A percentile compares a stretch with the other conserved stretches of the same genome.
Evolutionary conservation across 2,797 vertebrate species (phyloP).

Genomic region (Cynopterus sphinx): DNA sequence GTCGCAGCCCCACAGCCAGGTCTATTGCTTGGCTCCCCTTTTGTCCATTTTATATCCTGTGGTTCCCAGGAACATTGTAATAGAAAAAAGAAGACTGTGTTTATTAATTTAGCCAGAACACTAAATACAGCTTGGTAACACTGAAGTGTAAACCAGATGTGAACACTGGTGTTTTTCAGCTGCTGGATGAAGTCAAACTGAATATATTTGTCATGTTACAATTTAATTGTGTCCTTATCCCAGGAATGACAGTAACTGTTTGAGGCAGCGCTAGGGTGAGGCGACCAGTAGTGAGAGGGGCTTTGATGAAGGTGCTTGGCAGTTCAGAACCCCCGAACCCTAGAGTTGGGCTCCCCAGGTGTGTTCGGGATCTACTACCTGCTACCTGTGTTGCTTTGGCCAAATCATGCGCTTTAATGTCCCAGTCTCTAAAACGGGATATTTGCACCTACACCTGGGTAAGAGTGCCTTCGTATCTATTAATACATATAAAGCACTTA

Average conservation of each 20-base stretch:
- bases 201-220: neutral
- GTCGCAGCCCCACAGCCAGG: neutral
- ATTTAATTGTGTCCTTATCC: no score
- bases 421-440: neutral
- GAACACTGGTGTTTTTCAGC: neutral
- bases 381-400: neutral
- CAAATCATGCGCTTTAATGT: neutral
- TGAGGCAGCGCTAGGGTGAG: neutral
- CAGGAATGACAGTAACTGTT: neutral
- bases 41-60: neutral
- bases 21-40: neutral
- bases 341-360: neutral
- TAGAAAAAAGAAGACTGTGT: neutral
- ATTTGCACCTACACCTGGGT: neutral
- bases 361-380: neutral
- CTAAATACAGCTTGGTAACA: neutral
- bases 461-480: neutral
- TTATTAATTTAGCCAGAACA: neutral
- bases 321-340: neutral
- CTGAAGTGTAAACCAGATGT: neutral
- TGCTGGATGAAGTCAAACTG: neutral
- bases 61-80: neutral
- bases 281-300: no score
- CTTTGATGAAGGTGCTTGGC: neutral
- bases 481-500: neutral